Conservation (phyloP, 2,888 invertebrate genomes). For the Synanthedon formicaeformis region DNA sequence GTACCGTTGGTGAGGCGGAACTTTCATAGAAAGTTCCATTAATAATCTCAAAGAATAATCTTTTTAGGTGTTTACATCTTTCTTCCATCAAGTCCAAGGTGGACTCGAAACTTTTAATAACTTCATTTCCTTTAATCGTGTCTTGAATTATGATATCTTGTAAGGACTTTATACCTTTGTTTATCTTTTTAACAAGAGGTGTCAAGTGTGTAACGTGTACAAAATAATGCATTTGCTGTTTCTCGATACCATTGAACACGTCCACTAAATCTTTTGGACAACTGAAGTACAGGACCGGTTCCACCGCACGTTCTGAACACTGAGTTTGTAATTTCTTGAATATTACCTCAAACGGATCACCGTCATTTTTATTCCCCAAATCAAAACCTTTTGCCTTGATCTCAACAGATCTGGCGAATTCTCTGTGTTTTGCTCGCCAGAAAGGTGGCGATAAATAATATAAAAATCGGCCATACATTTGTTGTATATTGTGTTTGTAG, state of each 20-base stretch:
- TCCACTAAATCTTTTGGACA: constrained; percentile 65
- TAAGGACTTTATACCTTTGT: constrained; percentile 49
- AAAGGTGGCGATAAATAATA: constrained; percentile 74
- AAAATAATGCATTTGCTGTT: constrained; percentile 74
- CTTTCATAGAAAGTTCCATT: constrained; percentile 68
- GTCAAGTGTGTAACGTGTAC: constrained; percentile 70
- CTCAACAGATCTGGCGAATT: constrained; percentile 53
- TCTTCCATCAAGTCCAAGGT: constrained; percentile 54
- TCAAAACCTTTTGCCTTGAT: constrained; percentile 58
- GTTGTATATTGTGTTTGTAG: constrained; percentile 72
- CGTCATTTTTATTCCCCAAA: constrained; percentile 37
- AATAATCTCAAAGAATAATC: constrained; percentile 66
- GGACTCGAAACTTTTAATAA: constrained; percentile 34
- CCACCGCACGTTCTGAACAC: constrained; percentile 23
- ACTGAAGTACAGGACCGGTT: constrained; percentile 70
- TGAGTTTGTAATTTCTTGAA: constrained; percentile 62
- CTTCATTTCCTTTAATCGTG: constrained; percentile 21
- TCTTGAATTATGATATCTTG: constrained; percentile 45
- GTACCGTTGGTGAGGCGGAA: constrained; percentile 65
- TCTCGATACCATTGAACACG: constrained; percentile 71
- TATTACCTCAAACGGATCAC: constrained; percentile 45
- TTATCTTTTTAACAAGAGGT: constrained; percentile 60
- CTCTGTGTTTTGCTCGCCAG: constrained; percentile 69
- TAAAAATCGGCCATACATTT: constrained; percentile 77
- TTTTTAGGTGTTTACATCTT: constrained; percentile 59